Base-by-base conservation (phyloP, 2,888 invertebrate species). In the Operophtera brumata region DNA sequence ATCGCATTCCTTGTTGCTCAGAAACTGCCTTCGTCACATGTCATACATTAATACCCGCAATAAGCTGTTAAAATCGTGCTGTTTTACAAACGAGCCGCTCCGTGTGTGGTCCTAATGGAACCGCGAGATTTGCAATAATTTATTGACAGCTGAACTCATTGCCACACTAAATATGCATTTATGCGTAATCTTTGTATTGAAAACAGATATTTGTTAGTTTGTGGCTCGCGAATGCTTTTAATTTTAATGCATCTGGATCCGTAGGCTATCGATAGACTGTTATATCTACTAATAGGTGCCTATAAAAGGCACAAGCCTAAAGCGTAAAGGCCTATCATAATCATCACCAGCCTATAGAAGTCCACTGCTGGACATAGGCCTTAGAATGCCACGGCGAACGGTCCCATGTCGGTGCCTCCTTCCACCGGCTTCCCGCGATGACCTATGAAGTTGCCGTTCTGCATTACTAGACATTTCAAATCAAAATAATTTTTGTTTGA, bases 91-190 rank as follows among this genome's bases (percentile, higher is more conserved):
- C 71, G 67, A 44, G 70, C 75, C 69, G 74, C 82, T 50, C 62
- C 59, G 80, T 84, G 86, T 87, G 87, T 84, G 87, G 87, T 82
- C 87, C 66, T 63, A 65, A 69, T 70, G 73, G 70, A 71, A 71
- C 70, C 74, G 70, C 64, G 73, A 73, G 65, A 76, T 82, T 78
- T 77, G 78, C 73, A 82, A 84, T 84, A 79, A 20, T 83, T 86
- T 85, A 86, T 81, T 80, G 77, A 80, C 77, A 79, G 79, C 72
- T 73, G 71, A 66, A 69, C 73, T 74, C 75, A 73, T 78, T 74
- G 73, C 70, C 54, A 66, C 63, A 61, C 61, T 59, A 66, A 71
- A 77, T 76, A 78, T 70, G 73, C 73, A 69, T 65, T 73, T 77
- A 82, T 78, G 78, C 72, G 75, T 74, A 78, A 71, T 45, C 46